Conservation (phyloP, 2,113 vertebrate genomes). For the Nannospalax galili region DNA sequence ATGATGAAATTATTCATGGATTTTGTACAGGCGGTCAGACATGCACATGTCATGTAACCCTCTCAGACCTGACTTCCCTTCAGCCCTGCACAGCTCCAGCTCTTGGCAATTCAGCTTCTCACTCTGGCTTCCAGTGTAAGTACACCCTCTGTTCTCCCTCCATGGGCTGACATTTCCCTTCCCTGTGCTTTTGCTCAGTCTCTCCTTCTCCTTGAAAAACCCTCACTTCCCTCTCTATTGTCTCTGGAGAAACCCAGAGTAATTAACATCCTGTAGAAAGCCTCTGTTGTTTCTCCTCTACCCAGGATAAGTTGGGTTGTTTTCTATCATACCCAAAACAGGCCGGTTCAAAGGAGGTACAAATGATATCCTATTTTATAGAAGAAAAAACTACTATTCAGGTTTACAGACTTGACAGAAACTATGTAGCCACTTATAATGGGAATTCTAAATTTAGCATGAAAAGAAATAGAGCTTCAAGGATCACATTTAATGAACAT, state of each 20-base stretch:
- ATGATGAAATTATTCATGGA: neutral
- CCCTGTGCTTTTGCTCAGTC: neutral
- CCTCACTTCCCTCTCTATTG: fast-evolving
- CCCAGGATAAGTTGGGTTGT: neutral
- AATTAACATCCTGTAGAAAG: neutral
- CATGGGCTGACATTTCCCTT: neutral
- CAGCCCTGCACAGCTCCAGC: neutral
- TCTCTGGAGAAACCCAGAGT: neutral
- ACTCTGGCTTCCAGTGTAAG: neutral
- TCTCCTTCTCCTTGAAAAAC: neutral
- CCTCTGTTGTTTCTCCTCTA: too few relatives aligned
- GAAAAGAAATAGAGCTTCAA: neutral
- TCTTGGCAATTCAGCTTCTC: neutral
- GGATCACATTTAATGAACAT: neutral
- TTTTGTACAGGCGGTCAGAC: too few relatives aligned
- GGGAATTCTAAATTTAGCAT: neutral
- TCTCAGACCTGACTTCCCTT: too few relatives aligned
- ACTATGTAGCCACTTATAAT: neutral
- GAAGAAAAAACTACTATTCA: neutral
- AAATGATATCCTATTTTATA: neutral
- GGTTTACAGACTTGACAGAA: neutral
- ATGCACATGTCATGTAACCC: too few relatives aligned
- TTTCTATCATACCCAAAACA: constrained; percentile 9
- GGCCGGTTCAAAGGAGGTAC: neutral
- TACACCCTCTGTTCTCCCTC: fast-evolving